Percentiles rank a stretch among this genome's conserved stretches.
phyloP scores from a whole-genome alignment of 2,113 vertebrate species.

The Platycercus adscitus region DNA sequence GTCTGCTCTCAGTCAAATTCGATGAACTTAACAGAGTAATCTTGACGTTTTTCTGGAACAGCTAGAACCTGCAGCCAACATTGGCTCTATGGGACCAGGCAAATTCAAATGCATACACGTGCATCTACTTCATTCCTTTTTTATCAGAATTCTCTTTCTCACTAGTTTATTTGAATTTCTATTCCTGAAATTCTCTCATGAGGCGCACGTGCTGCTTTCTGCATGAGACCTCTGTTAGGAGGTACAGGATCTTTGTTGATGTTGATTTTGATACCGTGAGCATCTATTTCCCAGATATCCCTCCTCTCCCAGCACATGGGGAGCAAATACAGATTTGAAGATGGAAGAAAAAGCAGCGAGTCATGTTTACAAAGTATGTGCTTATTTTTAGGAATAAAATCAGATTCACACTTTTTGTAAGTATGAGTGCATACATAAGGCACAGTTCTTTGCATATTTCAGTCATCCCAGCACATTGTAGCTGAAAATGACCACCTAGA shows the following conservation, averaged over 20 bases:
- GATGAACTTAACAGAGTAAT: not conserved
- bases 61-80: not conserved
- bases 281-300: not conserved
- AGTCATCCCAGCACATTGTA: not conserved
- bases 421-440: not conserved
- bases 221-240: not conserved
- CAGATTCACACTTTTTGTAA: not conserved
- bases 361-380: too few relatives aligned
- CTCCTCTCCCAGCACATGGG: not conserved
- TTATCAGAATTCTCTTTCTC: not conserved
- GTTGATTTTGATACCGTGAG: rapidly evolving
- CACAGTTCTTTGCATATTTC: not conserved
- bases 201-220: not conserved
- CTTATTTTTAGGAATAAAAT: not conserved
- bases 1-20: not conserved
- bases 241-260: not conserved
- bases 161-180: not conserved
- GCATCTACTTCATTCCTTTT: not conserved
- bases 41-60: not conserved
- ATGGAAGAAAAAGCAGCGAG: too few relatives aligned
- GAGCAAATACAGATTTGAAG: not conserved
- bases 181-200: not conserved
- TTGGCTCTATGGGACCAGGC: not conserved
- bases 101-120: not conserved
- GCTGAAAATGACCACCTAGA: not conserved